phyloP scores from a whole-genome alignment of 2,797 vertebrate genomes.

The Myotis vivesi region DNA sequence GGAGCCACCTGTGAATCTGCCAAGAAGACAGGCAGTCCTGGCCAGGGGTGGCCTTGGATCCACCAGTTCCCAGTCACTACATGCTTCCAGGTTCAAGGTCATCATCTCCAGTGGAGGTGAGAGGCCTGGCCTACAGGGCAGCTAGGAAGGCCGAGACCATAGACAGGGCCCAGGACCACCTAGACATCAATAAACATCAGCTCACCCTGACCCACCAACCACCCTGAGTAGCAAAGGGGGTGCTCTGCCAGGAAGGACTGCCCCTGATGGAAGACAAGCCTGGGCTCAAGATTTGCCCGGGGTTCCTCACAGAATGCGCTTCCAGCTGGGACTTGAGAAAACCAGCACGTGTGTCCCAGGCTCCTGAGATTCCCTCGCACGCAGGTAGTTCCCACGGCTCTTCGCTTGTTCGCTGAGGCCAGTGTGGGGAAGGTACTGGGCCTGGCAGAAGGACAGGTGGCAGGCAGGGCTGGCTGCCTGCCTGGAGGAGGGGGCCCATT shows the following conservation, averaged over 20 bases:
- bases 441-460: not conserved
- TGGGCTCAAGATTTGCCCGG: not conserved
- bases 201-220: accelerated
- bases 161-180: not conserved
- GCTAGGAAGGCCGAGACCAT: not conserved
- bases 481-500: not conserved
- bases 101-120: not conserved
- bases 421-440: accelerated
- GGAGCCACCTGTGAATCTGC: not conserved
- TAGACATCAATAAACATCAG: not conserved
- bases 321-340: not conserved
- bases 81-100: not conserved
- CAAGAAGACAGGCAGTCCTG: not conserved
- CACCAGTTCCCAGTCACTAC: not conserved
- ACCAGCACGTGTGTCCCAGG: accelerated
- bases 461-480: not conserved
- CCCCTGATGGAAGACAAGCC: not conserved
- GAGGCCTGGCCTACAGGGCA: not conserved
- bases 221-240: not conserved
- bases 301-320: not conserved
- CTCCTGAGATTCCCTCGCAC: accelerated
- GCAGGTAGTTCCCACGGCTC: accelerated
- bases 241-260: accelerated
- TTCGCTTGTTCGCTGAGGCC: accelerated
- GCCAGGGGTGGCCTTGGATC: not conserved